These are phyloP conservation scores for Tachysurus vachellii DNA, from an alignment of 2,113 vertebrate genomes.

Conservation along the genomic window DNA sequence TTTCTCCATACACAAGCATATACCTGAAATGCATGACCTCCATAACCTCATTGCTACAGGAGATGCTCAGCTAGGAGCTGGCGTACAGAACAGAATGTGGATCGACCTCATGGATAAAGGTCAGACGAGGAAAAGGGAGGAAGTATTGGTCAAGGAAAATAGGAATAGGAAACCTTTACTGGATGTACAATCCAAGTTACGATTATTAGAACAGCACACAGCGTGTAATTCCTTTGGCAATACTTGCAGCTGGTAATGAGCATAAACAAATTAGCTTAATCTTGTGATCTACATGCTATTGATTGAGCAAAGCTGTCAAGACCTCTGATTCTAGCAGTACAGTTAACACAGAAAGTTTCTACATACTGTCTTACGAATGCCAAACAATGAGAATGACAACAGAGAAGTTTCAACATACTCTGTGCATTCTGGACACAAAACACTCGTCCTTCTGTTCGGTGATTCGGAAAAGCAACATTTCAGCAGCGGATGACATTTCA, in stretches of 20 bases:
- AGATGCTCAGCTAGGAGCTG: conserved; percentile 39
- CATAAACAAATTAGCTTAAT: background rate
- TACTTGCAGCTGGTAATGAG: background rate
- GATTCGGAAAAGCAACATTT: conserved; percentile 67
- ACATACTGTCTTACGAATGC: conserved; percentile 54
- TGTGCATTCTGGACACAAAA: conserved; percentile 74
- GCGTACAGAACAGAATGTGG: conserved; percentile 29
- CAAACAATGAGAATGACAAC: conserved; percentile 80
- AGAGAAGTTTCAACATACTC: conserved; percentile 73
- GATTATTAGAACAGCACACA: background rate
- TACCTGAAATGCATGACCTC: conserved; percentile 45
- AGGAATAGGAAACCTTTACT: background rate
- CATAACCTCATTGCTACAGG: conserved; percentile 31
- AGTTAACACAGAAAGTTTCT: background rate
- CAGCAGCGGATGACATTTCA: conserved; percentile 59
- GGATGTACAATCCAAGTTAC: background rate
- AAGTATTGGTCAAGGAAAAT: background rate
- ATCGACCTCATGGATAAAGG: conserved; percentile 54
- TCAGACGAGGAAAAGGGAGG: conserved; percentile 42
- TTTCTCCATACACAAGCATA: conserved; percentile 42
- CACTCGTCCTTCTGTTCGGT: conserved; percentile 64
- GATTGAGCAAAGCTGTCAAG: background rate
- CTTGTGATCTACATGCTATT: background rate
- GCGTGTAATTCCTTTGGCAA: background rate
- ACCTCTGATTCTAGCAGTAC: background rate